A percentile compares a stretch with the other conserved stretches of the same genome.
phyloP scores from a whole-genome alignment of 2,113 vertebrate genomes.

The Bos taurus region DNA sequence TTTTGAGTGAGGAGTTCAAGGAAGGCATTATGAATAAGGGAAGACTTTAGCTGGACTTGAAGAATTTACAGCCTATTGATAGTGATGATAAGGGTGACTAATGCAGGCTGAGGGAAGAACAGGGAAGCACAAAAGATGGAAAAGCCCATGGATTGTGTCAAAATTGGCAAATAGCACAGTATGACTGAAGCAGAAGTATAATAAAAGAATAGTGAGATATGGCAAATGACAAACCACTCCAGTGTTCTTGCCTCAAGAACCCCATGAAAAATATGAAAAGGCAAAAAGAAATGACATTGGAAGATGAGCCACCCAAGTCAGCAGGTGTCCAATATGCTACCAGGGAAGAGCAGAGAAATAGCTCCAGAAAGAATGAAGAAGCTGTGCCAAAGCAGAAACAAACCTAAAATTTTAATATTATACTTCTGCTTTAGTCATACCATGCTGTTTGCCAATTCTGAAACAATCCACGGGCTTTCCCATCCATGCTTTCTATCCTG shows the following conservation, averaged over 20 bases:
- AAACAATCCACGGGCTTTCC: background rate
- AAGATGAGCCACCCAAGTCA: background rate
- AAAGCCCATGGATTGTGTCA: background rate
- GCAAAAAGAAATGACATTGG: background rate
- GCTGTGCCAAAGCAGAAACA: background rate
- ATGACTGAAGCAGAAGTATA: background rate
- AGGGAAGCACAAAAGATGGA: background rate
- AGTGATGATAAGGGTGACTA: background rate
- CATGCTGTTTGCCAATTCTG: background rate
- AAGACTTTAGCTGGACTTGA: background rate
- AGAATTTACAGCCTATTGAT: background rate
- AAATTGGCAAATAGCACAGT: background rate
- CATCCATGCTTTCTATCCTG: background rate
- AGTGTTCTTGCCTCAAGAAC: background rate
- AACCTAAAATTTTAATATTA: background rate
- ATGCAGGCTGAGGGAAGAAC: background rate
- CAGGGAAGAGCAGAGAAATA: background rate
- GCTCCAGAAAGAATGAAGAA: background rate
- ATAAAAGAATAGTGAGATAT: background rate
- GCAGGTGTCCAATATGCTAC: background rate
- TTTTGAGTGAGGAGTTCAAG: background rate
- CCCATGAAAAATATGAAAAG: background rate
- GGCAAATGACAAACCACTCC: background rate
- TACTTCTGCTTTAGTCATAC: background rate
- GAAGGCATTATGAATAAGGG: background rate